phyloP scores from a whole-genome alignment of 2,888 invertebrate species.

The Drosophila lacicola region DNA sequence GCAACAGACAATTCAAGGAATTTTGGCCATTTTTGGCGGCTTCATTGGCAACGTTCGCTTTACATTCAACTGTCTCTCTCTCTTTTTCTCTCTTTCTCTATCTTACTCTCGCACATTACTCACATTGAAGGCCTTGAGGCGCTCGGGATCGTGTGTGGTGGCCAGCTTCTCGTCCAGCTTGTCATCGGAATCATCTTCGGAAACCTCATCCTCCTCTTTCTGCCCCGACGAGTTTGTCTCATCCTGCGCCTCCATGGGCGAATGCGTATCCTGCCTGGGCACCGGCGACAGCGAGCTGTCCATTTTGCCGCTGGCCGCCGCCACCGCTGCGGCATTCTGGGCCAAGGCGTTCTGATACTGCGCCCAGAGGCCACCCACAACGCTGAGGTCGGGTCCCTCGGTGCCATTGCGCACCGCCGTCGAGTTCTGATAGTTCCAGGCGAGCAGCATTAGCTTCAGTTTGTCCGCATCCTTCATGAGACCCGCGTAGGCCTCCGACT shows the following conservation, averaged over 20 bases:
- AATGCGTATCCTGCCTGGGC: conserved; percentile 87
- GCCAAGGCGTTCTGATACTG: conserved; percentile 93
- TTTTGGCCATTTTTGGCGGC: conserved; percentile 31
- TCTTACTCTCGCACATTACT: conserved; percentile 84
- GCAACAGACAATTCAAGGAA: neutral
- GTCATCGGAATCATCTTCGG: conserved; percentile 96
- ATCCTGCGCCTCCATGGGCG: conserved; percentile 88
- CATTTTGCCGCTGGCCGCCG: conserved; percentile 81
- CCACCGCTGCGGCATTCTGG: conserved; percentile 87
- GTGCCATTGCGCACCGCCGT: conserved; percentile 88
- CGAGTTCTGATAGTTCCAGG: conserved; percentile 95
- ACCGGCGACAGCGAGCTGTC: conserved; percentile 85
- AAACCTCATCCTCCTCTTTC: conserved; percentile 93
- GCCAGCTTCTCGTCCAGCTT: conserved; percentile 92
- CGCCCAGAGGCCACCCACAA: conserved; percentile 93
- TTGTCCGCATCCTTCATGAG: conserved; percentile 93
- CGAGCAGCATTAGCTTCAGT: conserved; percentile 94
- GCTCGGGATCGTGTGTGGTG: conserved; percentile 93
- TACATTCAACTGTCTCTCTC: conserved; percentile 55
- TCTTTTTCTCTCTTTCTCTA: conserved; percentile 32
- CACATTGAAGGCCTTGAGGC: conserved; percentile 98
- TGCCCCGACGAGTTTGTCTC: conserved; percentile 95
- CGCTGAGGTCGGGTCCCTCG: conserved; percentile 84
- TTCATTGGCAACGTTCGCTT: conserved; percentile 77
- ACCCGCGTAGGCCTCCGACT: conserved; percentile 84